Evolutionary conservation across 2,113 vertebrate species (phyloP), one percentile per base, ranked within the genome.

Genomic region (Apteryx owenii): DNA sequence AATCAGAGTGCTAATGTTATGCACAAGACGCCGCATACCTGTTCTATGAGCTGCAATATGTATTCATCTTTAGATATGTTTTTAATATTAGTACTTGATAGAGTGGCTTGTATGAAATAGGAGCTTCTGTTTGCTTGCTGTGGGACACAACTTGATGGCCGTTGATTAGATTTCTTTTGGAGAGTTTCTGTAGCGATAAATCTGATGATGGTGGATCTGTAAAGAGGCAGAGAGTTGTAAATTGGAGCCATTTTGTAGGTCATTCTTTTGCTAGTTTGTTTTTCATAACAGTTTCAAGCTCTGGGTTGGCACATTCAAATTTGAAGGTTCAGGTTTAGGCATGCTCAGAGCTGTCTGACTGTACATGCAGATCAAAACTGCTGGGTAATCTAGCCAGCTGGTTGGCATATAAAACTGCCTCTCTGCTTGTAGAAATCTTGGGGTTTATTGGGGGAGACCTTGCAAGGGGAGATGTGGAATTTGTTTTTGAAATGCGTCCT

Each of bases 391-490:
- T 64, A 68, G 33, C 8, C 5, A 5, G 12, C 21, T 44, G 66
- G 38, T 69, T 85, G 54, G n/a, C 9, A 4, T 31, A 8, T 50
- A 31, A 56, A 81, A n/a, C 68, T 79, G 3, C 28, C 15, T 50
- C 10, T 60, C 53, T 85, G 65, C 44, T 36, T 44, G 9, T 46
- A 65, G 66, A 75, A 88, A 70, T 83, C 0, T 0, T 16, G 21
- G 14, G 9, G 4, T 90, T 85, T 85, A 17, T 7, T 82, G 46
- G 25, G 26, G 9, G 66, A 56, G 40, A 61, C 70, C 15, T 0
- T 56, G 28, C 31, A 54, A 64, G 33, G 12, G 71, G 31, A 73
- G 31, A 42, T 0, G 0, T 2, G 20, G 15, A 12, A 3, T 70
- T 93, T 68, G 21, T 28, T 89, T 94, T 79, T 90, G 65, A 25